These are phyloP conservation scores for Achatina immaculata DNA, from an alignment of 1,140 invertebrate genomes.

Conservation along the genomic window DNA sequence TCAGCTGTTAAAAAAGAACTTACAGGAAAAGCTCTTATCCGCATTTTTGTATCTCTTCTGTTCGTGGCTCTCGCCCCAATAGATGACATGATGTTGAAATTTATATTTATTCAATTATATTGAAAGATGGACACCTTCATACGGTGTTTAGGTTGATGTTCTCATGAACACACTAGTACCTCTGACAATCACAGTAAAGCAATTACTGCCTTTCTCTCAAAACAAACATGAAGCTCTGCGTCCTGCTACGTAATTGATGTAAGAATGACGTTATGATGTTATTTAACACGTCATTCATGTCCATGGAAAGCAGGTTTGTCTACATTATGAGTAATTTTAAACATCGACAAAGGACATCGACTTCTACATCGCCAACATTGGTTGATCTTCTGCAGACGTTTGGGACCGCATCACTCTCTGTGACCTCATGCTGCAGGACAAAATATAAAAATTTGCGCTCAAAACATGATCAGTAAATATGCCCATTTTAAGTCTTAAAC, in stretches of 20 bases:
- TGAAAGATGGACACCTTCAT: background rate
- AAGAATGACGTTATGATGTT: background rate
- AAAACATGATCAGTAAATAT: too few relatives aligned
- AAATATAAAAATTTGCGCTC: too few relatives aligned
- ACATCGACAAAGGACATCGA: slow-evolving; percentile 7
- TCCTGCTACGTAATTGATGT: background rate
- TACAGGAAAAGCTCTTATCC: slow-evolving; percentile 96
- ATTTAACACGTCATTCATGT: background rate
- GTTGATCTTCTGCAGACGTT: background rate
- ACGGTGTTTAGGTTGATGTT: background rate
- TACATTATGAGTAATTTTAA: slow-evolving; percentile 14
- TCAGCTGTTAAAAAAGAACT: slow-evolving; percentile 74
- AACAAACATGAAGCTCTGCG: background rate
- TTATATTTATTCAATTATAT: background rate
- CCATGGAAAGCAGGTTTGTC: slow-evolving; percentile 14
- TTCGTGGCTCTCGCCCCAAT: slow-evolving; percentile 44
- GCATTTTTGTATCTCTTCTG: slow-evolving; percentile 84
- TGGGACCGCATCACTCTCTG: slow-evolving; percentile 7
- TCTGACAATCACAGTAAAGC: background rate
- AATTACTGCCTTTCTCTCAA: background rate
- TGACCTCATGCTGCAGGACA: too few relatives aligned
- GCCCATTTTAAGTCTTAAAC: too few relatives aligned
- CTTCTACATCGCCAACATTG: slow-evolving; percentile 6
- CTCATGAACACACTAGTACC: background rate
- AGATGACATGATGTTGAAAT: slow-evolving; percentile 28